Percentiles rank a stretch among this genome's conserved stretches.
Conservation (phyloP, 2,113 vertebrate species). For the Calidris pugnax region DNA sequence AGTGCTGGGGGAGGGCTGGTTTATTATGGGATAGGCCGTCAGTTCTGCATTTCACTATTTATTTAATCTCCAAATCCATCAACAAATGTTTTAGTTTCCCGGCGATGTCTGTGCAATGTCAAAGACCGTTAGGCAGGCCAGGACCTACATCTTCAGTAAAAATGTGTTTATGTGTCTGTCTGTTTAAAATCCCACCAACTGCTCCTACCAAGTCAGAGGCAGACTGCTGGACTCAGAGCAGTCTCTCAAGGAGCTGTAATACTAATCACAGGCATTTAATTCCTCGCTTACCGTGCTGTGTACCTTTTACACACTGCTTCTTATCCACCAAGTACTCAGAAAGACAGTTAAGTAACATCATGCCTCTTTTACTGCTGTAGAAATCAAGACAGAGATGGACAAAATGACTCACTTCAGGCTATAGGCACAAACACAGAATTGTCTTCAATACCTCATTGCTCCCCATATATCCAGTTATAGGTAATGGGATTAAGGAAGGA, state of each 20-base stretch:
- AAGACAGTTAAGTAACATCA: neutral
- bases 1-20: neutral
- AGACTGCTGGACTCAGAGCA: neutral
- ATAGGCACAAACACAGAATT: neutral
- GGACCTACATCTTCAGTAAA: neutral
- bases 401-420: neutral
- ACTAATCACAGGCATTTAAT: neutral
- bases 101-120: neutral
- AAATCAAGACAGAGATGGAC: neutral
- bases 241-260: neutral
- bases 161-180: conserved; percentile 20
- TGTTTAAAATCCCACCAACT: conserved; percentile 29
- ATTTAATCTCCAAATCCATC: conserved; percentile 58
- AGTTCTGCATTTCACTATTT: conserved; percentile 28
- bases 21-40: neutral
- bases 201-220: neutral
- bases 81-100: conserved; percentile 45
- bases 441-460: neutral
- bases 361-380: neutral
- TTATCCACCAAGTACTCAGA: neutral
- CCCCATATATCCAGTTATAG: neutral
- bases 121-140: neutral
- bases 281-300: neutral
- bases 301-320: neutral
- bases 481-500: neutral